Conservation (phyloP, 1,140 invertebrate genomes). For the Liolophura sinensis region DNA sequence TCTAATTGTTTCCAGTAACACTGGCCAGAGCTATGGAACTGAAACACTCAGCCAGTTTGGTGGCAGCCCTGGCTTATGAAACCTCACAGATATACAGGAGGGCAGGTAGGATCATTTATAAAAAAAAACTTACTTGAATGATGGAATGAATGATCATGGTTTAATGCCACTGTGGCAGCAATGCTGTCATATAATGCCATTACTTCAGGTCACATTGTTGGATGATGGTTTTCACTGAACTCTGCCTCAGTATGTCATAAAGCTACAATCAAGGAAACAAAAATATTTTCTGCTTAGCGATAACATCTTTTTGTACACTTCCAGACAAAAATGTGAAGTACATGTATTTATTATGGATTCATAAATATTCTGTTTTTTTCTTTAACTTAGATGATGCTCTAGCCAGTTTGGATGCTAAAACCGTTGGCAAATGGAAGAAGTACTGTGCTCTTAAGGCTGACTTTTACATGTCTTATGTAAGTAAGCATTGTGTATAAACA, state of each 20-base stretch:
- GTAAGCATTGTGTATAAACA: constrained; percentile 31
- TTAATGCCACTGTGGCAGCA: constrained; percentile 58
- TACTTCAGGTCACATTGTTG: no score
- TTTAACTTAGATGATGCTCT: constrained; percentile 64
- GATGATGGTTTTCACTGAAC: no score
- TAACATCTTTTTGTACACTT: no score
- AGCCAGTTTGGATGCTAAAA: constrained; percentile 63
- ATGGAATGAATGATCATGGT: no score
- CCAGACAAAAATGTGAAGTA: no score
- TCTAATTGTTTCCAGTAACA: constrained; percentile 63
- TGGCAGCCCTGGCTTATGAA: constrained; percentile 70
- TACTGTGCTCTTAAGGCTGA: constrained; percentile 71
- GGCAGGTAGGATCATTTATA: constrained; percentile 56
- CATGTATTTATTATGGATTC: no score
- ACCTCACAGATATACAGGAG: constrained; percentile 69
- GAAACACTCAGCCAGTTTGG: constrained; percentile 69
- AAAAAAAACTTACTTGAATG: constrained; percentile 60
- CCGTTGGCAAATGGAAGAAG: constrained; percentile 69
- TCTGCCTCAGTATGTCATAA: no score
- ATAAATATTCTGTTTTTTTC: no score
- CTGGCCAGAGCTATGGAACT: constrained; percentile 73
- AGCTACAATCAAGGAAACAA: no score
- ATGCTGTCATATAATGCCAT: no score
- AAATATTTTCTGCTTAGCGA: no score
- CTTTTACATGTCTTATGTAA: constrained; percentile 71